Percentiles rank a stretch among this genome's conserved stretches.
These are phyloP conservation scores for Petaurus breviceps DNA, from an alignment of 2,113 vertebrate genomes.

Conservation along the genomic window DNA sequence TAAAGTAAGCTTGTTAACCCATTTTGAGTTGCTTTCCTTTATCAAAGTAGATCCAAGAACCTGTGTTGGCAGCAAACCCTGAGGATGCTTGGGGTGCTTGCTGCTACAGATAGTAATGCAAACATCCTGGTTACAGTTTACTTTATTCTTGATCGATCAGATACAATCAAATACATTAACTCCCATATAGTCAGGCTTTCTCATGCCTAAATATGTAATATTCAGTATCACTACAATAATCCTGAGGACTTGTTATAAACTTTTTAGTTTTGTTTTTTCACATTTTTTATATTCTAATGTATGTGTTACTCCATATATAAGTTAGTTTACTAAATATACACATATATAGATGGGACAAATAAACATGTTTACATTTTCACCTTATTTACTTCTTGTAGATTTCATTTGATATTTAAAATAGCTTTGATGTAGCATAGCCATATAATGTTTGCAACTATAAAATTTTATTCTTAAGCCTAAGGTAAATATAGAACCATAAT, in stretches of 20 bases:
- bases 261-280: conserved; percentile 10
- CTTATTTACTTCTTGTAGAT: conserved; percentile 24
- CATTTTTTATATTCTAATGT: neutral
- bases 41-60: no score
- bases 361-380: neutral
- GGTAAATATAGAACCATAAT: neutral
- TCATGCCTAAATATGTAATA: conserved; percentile 1
- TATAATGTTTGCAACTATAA: neutral
- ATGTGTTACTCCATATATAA: conserved; percentile 18
- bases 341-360: neutral
- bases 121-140: conserved; percentile 36
- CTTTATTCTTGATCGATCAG: conserved; percentile 16
- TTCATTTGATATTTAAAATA: conserved; percentile 40
- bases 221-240: conserved; percentile 17
- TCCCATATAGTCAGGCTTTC: neutral
- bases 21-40: no score
- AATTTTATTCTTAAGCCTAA: neutral
- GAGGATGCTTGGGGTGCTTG: no score
- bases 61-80: no score
- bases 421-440: neutral
- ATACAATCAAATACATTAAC: conserved; percentile 38
- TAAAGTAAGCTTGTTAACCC: no score
- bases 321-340: neutral
- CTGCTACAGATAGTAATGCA: conserved; percentile 1
- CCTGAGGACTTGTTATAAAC: neutral